Evolutionary conservation across 2,888 invertebrate species (phyloP).

Genomic region (Tinea pellionella): DNA sequence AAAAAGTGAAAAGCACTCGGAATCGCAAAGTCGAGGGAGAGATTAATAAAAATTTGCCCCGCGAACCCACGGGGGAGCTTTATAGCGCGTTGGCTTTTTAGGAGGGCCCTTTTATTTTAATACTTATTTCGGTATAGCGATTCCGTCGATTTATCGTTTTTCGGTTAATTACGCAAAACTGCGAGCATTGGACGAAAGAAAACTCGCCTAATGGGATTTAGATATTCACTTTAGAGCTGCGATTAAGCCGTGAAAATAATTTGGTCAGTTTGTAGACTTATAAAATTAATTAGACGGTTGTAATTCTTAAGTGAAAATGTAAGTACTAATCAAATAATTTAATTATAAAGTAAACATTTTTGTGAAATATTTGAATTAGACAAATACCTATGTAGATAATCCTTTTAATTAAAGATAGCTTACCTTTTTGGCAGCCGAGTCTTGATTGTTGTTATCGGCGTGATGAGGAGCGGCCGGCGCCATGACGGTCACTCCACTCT

Average conservation of each 20-base stretch:
- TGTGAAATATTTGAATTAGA: too few relatives aligned
- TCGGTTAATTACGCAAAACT: constrained; percentile 31
- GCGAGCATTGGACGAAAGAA: constrained; percentile 22
- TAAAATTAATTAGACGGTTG: constrained; percentile 11
- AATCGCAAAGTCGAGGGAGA: constrained; percentile 25
- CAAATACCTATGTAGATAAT: too few relatives aligned
- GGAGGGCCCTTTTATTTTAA: constrained; percentile 55
- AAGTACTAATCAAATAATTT: background rate
- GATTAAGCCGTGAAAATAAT: constrained; percentile 15
- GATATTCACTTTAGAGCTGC: constrained; percentile 15
- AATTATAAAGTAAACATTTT: too few relatives aligned
- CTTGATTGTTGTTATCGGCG: constrained; percentile 92
- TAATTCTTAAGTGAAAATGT: background rate
- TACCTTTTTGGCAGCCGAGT: constrained; percentile 92
- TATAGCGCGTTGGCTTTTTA: constrained; percentile 58
- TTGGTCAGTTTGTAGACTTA: constrained; percentile 29
- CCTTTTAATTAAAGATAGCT: background rate
- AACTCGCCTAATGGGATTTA: constrained; percentile 24
- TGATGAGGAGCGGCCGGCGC: constrained; percentile 90
- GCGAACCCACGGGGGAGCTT: constrained; percentile 48
- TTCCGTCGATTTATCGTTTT: constrained; percentile 53
- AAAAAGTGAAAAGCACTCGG: constrained; percentile 13
- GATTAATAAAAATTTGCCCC: constrained; percentile 60
- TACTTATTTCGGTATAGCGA: constrained; percentile 45
- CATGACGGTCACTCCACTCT: constrained; percentile 93